Conservation (phyloP, 2,888 invertebrate species). For the Pterostichus madidus region DNA sequence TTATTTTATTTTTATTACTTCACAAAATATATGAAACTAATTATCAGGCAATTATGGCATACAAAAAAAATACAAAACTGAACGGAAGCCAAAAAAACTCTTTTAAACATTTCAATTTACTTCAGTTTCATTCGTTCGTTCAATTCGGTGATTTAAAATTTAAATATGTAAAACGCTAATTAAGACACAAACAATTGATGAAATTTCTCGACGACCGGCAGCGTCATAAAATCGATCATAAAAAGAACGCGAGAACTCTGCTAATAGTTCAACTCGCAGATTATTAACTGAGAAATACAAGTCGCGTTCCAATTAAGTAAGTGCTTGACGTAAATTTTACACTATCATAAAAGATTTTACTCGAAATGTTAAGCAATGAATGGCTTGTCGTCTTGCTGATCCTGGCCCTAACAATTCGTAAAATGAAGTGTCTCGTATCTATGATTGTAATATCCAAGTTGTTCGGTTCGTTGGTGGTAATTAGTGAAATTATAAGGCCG, state of each 20-base stretch:
- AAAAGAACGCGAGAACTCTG: slow-evolving; percentile 28
- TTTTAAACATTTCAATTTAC: neutral
- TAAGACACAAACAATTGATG: slow-evolving; percentile 47
- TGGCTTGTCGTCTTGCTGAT: slow-evolving; percentile 15
- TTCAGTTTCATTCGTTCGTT: neutral
- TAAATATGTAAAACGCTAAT: slow-evolving; percentile 47
- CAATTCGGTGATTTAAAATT: neutral
- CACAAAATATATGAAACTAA: neutral
- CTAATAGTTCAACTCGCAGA: slow-evolving; percentile 50
- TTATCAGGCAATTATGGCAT: slow-evolving; percentile 12
- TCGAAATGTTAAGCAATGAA: slow-evolving; percentile 39
- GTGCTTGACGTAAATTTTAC: slow-evolving; percentile 63
- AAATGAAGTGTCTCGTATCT: neutral
- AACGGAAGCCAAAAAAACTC: neutral
- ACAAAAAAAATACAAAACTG: neutral
- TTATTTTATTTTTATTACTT: slow-evolving; percentile 6
- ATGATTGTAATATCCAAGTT: slow-evolving; percentile 42
- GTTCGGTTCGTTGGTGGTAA: slow-evolving; percentile 17
- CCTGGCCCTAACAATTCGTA: neutral
- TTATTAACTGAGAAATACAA: slow-evolving; percentile 66
- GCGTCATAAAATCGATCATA: slow-evolving; percentile 49
- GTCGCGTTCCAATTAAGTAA: slow-evolving; percentile 63
- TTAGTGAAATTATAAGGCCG: slow-evolving; percentile 52
- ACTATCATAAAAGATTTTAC: slow-evolving; percentile 63
- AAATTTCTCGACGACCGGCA: neutral